These are phyloP conservation scores for Ctenomys sociabilis DNA, from an alignment of 2,113 vertebrate genomes.

Conservation along the genomic window DNA sequence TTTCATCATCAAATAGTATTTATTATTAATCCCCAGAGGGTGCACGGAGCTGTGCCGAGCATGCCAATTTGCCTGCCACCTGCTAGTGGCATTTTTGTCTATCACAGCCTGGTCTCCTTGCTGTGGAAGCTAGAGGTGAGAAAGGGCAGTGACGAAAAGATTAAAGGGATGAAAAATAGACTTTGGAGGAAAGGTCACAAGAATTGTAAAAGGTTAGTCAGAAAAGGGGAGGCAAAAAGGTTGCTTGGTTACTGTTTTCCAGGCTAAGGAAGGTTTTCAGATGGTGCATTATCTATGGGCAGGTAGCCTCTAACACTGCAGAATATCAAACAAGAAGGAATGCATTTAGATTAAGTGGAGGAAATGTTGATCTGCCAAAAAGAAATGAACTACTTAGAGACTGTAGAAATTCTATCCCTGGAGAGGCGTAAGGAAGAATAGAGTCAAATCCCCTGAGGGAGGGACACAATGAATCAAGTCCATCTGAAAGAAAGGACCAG, in stretches of 20 bases:
- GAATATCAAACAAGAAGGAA: conserved; percentile 40
- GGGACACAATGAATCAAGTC: background rate
- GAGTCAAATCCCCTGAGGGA: background rate
- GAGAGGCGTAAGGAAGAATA: background rate
- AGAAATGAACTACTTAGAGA: background rate
- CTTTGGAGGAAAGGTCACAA: conserved; percentile 65
- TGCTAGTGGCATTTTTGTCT: conserved; percentile 28
- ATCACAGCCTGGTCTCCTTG: conserved; percentile 64
- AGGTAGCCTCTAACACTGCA: background rate
- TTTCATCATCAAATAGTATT: conserved; percentile 74
- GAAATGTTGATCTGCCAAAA: conserved; percentile 3
- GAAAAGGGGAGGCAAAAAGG: background rate
- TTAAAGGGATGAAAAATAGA: conserved; percentile 68
- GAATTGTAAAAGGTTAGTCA: conserved; percentile 61
- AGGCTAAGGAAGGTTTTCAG: background rate
- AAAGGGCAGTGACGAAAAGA: conserved; percentile 71
- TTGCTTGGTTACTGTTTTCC: conserved; percentile 61
- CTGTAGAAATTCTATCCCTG: background rate
- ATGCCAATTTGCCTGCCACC: conserved; percentile 62
- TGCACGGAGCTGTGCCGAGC: conserved; percentile 21
- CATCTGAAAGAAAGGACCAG: background rate
- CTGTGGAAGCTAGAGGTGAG: conserved; percentile 57
- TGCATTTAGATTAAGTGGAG: conserved; percentile 42
- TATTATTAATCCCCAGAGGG: conserved; percentile 70
- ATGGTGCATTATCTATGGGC: background rate